Base-by-base conservation (phyloP, 30 jellyfish, hydroid and myxozoan genomes). In the Turritopsis dohrnii region DNA sequence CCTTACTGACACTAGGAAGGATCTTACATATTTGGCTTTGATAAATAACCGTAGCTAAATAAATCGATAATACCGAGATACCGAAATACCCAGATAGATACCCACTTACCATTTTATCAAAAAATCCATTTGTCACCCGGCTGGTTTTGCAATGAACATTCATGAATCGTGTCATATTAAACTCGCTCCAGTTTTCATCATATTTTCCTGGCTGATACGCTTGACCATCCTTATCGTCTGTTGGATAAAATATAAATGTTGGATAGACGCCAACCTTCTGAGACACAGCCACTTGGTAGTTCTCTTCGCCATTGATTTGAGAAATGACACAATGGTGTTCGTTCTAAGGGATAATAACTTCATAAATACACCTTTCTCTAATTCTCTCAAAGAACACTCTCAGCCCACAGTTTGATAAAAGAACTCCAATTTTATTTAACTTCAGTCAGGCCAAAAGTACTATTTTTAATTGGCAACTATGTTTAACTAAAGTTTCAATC, bases 151-250 rank as follows among this genome's bases (percentile, higher is more conserved):
- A 94, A 81, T 87, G 84, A 29, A 75, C 75, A 75, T 89, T 94
- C 72, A 94, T 85, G 53, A 89, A 94, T 65, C 85, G 83, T 18
- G 99, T 94, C 0, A 94, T 75, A 77, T 94, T 94, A n/a, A 77
- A 1, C 81, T 86, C 96, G 65, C 92, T 81, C 99, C 99, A 94
- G 69, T 89, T 94, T 86, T 94, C 99, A 76, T 94, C 99, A 84
- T 71, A 94, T 83, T 94, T 94, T 28, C 99, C 99, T 0, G 99
- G 99, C 16, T 80, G 83, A 81, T 79, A 75, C 52, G 72, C 89
- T 73, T 69, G 86, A 8, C 99, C 99, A 65, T 94, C 96, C 77
- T 89, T 94, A 54, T 94, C 91, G 73, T 30, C 52, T 73, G 65
- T 87, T 26, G 99, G 95, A 79, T 84, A 94, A 81, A 84, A 89